Evolutionary conservation across 2,113 vertebrate genomes (phyloP).

Genomic region (Tyrannus savana): DNA sequence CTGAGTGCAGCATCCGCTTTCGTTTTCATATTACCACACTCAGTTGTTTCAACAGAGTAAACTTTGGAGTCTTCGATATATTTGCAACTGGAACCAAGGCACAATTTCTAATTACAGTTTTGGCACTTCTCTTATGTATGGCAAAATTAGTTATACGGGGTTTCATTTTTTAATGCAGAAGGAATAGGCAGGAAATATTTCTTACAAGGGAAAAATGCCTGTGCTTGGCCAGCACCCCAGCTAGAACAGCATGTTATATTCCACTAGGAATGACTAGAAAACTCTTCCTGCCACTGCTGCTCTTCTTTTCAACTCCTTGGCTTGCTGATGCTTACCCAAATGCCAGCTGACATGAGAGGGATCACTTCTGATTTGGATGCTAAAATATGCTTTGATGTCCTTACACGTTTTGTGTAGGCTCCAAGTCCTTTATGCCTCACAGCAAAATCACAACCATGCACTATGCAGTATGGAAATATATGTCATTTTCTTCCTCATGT

Average conservation of each 20-base stretch:
- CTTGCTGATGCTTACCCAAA: background rate
- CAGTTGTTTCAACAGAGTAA: background rate
- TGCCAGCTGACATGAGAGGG: background rate
- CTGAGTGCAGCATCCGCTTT: background rate
- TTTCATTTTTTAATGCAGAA: background rate
- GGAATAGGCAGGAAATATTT: background rate
- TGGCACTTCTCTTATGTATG: background rate
- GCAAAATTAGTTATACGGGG: rapidly evolving
- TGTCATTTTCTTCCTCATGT: background rate
- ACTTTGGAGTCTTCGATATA: background rate
- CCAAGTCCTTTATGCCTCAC: background rate
- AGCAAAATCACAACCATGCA: background rate
- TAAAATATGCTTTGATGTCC: conserved; percentile 10
- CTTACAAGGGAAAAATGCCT: background rate
- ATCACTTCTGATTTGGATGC: background rate
- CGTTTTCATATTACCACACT: background rate
- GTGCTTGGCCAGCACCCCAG: background rate
- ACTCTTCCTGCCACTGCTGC: background rate
- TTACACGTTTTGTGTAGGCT: background rate
- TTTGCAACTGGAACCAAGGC: background rate
- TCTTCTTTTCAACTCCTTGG: background rate
- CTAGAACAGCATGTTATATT: background rate
- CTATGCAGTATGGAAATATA: background rate
- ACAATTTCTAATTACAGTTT: background rate
- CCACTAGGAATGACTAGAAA: background rate